Conservation (phyloP, 2,113 vertebrate species). For the Cynoglossus semilaevis region DNA sequence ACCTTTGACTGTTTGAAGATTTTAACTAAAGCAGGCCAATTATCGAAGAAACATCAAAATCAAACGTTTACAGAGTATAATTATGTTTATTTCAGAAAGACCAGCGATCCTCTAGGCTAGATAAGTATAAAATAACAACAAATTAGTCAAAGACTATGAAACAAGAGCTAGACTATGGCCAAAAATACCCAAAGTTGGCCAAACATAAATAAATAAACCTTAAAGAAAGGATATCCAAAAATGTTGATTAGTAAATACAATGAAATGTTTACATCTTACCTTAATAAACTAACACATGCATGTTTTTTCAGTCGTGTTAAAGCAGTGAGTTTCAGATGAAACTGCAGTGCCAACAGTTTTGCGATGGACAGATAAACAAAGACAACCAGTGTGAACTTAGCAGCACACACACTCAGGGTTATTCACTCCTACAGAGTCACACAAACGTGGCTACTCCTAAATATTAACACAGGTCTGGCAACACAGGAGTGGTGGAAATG, state of each 20-base stretch:
- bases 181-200: no score
- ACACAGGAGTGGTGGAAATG: background rate
- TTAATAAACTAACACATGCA: background rate
- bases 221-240: no score
- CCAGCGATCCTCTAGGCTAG: no score
- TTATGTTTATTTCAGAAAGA: no score
- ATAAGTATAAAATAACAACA: no score
- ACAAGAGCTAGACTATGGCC: no score
- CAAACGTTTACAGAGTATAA: no score
- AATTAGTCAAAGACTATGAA: no score
- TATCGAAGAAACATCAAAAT: background rate
- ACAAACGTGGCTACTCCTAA: background rate
- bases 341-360: slow-evolving; percentile 45
- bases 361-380: slow-evolving; percentile 63
- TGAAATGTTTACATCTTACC: no score
- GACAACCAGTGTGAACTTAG: slow-evolving; percentile 45
- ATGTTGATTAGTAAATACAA: no score
- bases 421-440: slow-evolving; percentile 11
- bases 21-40: background rate
- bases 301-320: slow-evolving; percentile 42
- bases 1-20: background rate
- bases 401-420: slow-evolving; percentile 8
- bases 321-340: slow-evolving; percentile 42
- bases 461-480: background rate
- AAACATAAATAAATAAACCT: no score